Conservation (phyloP, 2,113 vertebrate genomes). For the Rutilus rutilus region DNA sequence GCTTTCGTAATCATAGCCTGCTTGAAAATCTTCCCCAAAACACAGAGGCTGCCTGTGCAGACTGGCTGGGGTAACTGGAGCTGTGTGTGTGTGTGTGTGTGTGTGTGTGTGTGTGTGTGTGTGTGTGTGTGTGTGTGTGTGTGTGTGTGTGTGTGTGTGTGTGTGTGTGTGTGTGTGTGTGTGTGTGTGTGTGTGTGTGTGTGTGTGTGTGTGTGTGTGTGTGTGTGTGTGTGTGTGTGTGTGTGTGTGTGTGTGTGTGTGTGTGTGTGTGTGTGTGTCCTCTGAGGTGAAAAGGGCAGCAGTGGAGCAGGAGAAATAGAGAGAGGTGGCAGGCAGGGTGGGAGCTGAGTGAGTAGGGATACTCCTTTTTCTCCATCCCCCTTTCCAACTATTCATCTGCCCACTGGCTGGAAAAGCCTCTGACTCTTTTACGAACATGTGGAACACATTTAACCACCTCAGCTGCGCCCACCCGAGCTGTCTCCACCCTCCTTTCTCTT, state of each 20-base stretch:
- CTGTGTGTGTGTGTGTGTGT: slow-evolving; percentile 56
- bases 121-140: no score
- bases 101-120: slow-evolving; percentile 9
- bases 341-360: slow-evolving; percentile 10
- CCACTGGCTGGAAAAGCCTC: slow-evolving; percentile 31
- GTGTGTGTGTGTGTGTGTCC: neutral
- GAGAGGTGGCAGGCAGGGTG: slow-evolving; percentile 1
- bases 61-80: slow-evolving; percentile 51
- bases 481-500: slow-evolving; percentile 68
- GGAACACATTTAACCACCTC: slow-evolving; percentile 76
- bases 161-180: neutral
- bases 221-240: slow-evolving; percentile 21
- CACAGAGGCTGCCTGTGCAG: slow-evolving; percentile 34
- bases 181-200: neutral
- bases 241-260: slow-evolving; percentile 54
- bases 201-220: no score
- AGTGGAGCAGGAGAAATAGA: slow-evolving; percentile 2
- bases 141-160: neutral
- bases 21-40: slow-evolving; percentile 29
- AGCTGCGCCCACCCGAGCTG: slow-evolving; percentile 67
- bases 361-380: slow-evolving; percentile 38
- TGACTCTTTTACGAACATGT: slow-evolving; percentile 69
- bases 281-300: slow-evolving; percentile 35
- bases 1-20: slow-evolving; percentile 32
- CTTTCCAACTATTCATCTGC: slow-evolving; percentile 43